Base-by-base conservation (phyloP, 2,797 vertebrate genomes). In the Syndactyla subalaris region DNA sequence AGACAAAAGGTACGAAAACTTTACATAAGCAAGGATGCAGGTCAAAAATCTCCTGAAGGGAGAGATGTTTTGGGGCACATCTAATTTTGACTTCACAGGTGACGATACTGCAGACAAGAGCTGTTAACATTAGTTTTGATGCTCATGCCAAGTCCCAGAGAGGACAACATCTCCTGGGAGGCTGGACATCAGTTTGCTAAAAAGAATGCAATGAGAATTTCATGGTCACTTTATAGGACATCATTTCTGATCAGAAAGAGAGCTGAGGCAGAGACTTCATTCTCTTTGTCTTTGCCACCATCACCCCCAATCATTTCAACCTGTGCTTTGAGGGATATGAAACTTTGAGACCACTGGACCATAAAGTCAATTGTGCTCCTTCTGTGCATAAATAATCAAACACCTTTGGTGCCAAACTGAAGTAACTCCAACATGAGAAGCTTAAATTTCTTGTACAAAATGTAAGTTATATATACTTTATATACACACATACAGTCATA, bases 1-100 rank as follows among this genome's bases (percentile, higher is more conserved):
- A 84, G 23, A 34, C 29, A 89, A 87, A 88, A 93, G 66, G 83
- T 90, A 92, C 2, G 8, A 82, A 89, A 89, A 76, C 21, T 78
- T 88, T 59, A 92, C 27, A 8, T 45, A 85, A 83, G 63, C 70
- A 72, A 91, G 48, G 76, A 93, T 13, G 48, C 55, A 62, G 89
- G 88, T 90, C 85, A 89, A 43, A 95, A 74, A n/a, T 17, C 71
- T 88, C 94, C 93, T 72, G 74, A 59, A 94, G 89, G 91, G 51
- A 78, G 43, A 12, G 14, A 24, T 30, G 51, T 55, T 79, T 88
- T 32, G 41, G 72, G 59, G 34, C 49, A 74, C 6, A 0, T 79
- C 88, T 92, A 81, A 93, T 92, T 94, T 70, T 68, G 58, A 32
- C 55, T 54, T 62, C 3, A 2, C 23, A 68, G 75, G 36, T 12